phyloP scores from a whole-genome alignment of 1,140 invertebrate genomes.

The Apis laboriosa region DNA sequence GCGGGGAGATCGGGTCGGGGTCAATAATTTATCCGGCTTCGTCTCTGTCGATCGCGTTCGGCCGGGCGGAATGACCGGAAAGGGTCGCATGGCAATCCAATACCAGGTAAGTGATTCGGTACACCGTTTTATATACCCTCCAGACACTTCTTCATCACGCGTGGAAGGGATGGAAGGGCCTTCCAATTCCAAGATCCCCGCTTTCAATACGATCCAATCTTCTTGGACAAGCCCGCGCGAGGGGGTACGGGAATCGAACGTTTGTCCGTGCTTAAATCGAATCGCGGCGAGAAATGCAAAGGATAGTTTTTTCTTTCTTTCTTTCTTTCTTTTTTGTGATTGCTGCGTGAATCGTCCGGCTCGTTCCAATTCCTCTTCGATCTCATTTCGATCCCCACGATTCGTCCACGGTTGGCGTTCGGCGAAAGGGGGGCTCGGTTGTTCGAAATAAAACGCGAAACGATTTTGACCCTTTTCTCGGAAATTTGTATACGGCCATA shows the following conservation, averaged over 20 bases:
- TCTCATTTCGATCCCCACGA: slow-evolving; percentile 3
- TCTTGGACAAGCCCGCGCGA: slow-evolving; percentile 51
- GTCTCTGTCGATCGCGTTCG: background rate
- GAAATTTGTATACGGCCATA: background rate
- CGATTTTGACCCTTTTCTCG: background rate
- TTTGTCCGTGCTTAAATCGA: slow-evolving; percentile 60
- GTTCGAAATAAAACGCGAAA: background rate
- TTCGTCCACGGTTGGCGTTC: background rate
- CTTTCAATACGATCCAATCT: slow-evolving; percentile 68
- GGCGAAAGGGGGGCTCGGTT: background rate
- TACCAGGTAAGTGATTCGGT: slow-evolving; percentile 54
- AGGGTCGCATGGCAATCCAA: slow-evolving; percentile 41
- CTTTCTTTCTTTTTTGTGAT: slow-evolving; percentile 23
- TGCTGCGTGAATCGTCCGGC: slow-evolving; percentile 20
- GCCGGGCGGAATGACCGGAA: slow-evolving; percentile 3
- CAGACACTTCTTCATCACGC: slow-evolving; percentile 40
- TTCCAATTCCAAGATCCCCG: slow-evolving; percentile 51
- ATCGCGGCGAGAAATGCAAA: slow-evolving; percentile 60
- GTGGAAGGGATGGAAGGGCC: background rate
- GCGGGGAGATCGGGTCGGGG: background rate
- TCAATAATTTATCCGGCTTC: slow-evolving; percentile 35
- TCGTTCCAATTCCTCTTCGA: background rate
- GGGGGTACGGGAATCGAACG: slow-evolving; percentile 17
- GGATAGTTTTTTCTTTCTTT: slow-evolving; percentile 30
- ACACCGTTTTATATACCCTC: slow-evolving; percentile 53